These are phyloP conservation scores for Pogonus chalceus DNA, from an alignment of 1,140 invertebrate species.

Conservation along the genomic window DNA sequence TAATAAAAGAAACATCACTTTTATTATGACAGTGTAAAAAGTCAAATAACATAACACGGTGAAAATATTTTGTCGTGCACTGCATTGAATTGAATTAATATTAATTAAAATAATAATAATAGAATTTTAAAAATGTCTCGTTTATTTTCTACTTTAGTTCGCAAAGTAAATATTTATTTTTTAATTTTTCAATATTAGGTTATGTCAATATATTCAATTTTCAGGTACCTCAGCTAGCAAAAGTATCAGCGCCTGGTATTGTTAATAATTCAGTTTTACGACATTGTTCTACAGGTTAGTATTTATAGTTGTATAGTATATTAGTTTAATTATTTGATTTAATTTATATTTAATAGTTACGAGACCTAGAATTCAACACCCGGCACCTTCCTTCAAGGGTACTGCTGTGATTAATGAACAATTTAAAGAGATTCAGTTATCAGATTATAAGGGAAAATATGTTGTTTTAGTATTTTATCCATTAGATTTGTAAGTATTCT, in stretches of 20 bases:
- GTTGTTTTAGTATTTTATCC: conserved; percentile 91
- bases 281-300: conserved; percentile 20
- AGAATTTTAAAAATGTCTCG: conserved; percentile 21
- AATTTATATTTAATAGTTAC: conserved; percentile 13
- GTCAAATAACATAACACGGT: too few relatives aligned
- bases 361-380: conserved; percentile 55
- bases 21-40: too few relatives aligned
- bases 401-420: conserved; percentile 80
- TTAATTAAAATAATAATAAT: too few relatives aligned
- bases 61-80: too few relatives aligned
- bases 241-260: conserved; percentile 10
- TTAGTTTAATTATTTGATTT: conserved; percentile 12
- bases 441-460: conserved; percentile 90
- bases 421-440: conserved; percentile 79
- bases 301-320: background rate
- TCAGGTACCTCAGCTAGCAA: conserved; percentile 21
- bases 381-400: conserved; percentile 80
- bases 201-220: conserved; percentile 11
- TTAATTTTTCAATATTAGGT: background rate
- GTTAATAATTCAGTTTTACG: conserved; percentile 13
- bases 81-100: too few relatives aligned
- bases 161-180: conserved; percentile 13
- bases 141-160: conserved; percentile 16
- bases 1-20: too few relatives aligned
- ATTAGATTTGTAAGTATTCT: conserved; percentile 73